Conservation (phyloP, 2,113 vertebrate genomes). For the Synchiropus splendidus region DNA sequence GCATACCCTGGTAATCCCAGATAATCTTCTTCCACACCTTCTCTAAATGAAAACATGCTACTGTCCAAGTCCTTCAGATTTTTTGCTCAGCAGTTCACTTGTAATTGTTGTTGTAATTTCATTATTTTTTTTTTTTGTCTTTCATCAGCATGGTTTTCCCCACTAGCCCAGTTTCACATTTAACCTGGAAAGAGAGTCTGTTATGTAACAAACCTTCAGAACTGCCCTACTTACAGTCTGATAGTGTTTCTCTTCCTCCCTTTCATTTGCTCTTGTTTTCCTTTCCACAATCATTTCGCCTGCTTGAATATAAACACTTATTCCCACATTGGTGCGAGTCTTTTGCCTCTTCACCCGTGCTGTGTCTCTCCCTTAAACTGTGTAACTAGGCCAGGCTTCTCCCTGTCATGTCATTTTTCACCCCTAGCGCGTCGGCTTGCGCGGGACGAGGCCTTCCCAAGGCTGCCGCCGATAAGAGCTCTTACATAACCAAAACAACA, state of each 20-base stretch:
- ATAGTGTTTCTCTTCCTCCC: slow-evolving; percentile 31
- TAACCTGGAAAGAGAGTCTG: slow-evolving; percentile 50
- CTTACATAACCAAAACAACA: slow-evolving; percentile 57
- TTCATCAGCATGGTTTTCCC: slow-evolving; percentile 20
- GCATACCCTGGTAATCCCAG: too few species aligned
- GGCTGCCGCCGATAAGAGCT: slow-evolving; percentile 41
- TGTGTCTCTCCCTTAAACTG: slow-evolving; percentile 20
- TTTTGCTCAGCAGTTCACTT: too few species aligned
- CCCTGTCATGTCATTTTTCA: slow-evolving; percentile 37
- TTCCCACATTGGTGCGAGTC: slow-evolving; percentile 13
- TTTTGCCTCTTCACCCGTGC: slow-evolving; percentile 5
- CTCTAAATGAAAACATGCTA: too few species aligned
- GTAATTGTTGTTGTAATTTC: too few species aligned
- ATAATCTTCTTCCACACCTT: too few species aligned
- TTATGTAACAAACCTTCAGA: slow-evolving; percentile 57
- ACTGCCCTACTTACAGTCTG: slow-evolving; percentile 50
- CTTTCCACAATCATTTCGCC: slow-evolving; percentile 1
- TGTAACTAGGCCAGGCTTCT: slow-evolving; percentile 51
- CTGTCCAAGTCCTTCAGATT: too few species aligned
- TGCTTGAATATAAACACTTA: slow-evolving; percentile 3
- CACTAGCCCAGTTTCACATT: slow-evolving; percentile 37
- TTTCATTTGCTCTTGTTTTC: slow-evolving; percentile 2
- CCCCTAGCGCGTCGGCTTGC: slow-evolving; percentile 21
- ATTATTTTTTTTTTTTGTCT: slow-evolving; percentile 12
- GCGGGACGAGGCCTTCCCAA: slow-evolving; percentile 31